phyloP scores from a whole-genome alignment of 2,113 vertebrate genomes.

The Perognathus longimembris region DNA sequence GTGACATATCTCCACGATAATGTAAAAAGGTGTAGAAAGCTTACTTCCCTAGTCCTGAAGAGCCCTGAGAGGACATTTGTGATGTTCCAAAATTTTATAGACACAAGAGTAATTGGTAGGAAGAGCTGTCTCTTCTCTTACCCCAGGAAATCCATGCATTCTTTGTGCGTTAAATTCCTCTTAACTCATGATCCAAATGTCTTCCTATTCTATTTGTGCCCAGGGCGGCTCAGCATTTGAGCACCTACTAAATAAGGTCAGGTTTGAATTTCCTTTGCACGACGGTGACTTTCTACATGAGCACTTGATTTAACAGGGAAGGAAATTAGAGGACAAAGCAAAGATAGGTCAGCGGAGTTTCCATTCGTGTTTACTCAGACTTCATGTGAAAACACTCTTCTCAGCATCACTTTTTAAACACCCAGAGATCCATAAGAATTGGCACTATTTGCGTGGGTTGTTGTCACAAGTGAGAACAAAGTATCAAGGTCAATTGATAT shows the following conservation, averaged over 20 bases:
- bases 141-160: not conserved
- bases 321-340: conserved; percentile 23
- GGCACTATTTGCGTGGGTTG: conserved; percentile 74
- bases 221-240: conserved; percentile 69
- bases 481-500: conserved; percentile 69
- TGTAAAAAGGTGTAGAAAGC: not conserved
- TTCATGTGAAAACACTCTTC: conserved; percentile 50
- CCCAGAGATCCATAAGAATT: conserved; percentile 62
- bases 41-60: not conserved
- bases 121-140: not conserved
- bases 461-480: conserved; percentile 60
- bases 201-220: conserved; percentile 64
- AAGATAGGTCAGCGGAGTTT: conserved; percentile 64
- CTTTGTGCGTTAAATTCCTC: not conserved
- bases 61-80: not conserved
- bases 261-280: conserved; percentile 74
- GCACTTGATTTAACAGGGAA: not conserved
- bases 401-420: not conserved
- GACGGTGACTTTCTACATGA: conserved; percentile 63
- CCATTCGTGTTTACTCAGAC: conserved; percentile 57
- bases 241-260: conserved; percentile 68
- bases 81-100: not conserved
- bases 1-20: not conserved
- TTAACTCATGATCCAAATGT: conserved; percentile 17
- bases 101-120: not conserved